Base-by-base conservation (phyloP, 2,113 vertebrate species). In the Cyprinus carpio region DNA sequence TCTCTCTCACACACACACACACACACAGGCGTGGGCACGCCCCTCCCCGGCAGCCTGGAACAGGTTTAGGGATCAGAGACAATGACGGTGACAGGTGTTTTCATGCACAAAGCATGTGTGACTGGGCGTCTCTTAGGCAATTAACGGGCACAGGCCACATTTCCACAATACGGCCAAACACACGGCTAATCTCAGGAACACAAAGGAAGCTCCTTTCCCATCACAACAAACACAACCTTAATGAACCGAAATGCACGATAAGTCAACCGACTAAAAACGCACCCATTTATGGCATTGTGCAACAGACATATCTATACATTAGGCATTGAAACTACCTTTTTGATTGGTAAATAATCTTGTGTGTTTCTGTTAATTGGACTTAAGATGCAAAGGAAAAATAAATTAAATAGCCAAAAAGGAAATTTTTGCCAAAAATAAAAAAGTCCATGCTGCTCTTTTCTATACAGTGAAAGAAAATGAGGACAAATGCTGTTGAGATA, bases 51-150 rank as follows among this genome's bases (percentile, higher is more conserved):
- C 29, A 60, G 65, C 78, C 82, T 86, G 76, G 49, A 88, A 81
- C 60, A 81, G 11, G 84, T 81, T 82, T 54, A 20, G 27, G 72
- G 71, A 79, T 83, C 49, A 18, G 67, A 82, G 51, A 77, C 37
- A 75, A 80, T 84, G 54, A 76, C 16, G 49, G 54, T 64, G 72
- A 75, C 69, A 84, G 83, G 72, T 79, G 80, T 75, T 83, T 51
- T 74, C 27, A 23, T 75, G 74, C 83, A 83, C 13, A 60, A 64
- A 75, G 46, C 37, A 6, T 46, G 79, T 51, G 64, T 64, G 60
- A 62, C 43, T 79, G 82, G 31, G 46, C 25, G 67, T 72, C 72
- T 77, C 37, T 27, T 23, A 58, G 51, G 75, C 76, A 79, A 60
- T 79, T 79, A 79, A 60, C 12, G 20, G 76, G 10, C 76, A 4